Conservation (phyloP, 2,888 invertebrate species). For the Tethea ocularis region DNA sequence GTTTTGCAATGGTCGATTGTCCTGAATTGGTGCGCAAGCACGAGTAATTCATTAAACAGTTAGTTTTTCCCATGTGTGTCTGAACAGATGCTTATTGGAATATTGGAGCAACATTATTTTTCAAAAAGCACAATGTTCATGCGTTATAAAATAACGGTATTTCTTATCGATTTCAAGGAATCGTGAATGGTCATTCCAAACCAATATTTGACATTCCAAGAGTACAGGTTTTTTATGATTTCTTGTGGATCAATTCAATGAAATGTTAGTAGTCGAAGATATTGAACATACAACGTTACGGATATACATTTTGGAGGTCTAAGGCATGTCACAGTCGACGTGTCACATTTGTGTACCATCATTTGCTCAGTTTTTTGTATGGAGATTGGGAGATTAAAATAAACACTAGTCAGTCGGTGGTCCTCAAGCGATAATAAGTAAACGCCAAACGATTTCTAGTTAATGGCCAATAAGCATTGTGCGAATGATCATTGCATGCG, state of each 20-base stretch:
- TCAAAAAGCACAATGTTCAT: background rate
- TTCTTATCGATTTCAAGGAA: conserved; percentile 29
- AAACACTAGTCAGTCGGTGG: background rate
- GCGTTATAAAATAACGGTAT: conserved; percentile 9
- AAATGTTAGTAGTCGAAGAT: conserved; percentile 9
- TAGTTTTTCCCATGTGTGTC: conserved; percentile 17
- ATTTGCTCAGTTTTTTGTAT: background rate
- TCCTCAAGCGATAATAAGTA: background rate
- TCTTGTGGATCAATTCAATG: too few relatives aligned
- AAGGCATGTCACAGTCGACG: background rate
- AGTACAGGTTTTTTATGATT: background rate
- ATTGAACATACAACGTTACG: background rate
- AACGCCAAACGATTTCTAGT: background rate
- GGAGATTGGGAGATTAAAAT: background rate
- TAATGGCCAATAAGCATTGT: background rate
- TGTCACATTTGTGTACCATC: background rate
- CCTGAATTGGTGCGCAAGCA: conserved; percentile 31
- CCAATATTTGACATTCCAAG: background rate
- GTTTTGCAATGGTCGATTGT: conserved; percentile 34
- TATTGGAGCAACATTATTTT: background rate
- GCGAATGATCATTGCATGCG: background rate
- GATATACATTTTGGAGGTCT: background rate
- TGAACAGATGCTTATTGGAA: background rate
- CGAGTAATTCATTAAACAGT: conserved; percentile 26
- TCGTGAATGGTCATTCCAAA: conserved; percentile 17